phyloP scores from a whole-genome alignment of 2,888 invertebrate species.

The Meiosimyza decipiens region DNA sequence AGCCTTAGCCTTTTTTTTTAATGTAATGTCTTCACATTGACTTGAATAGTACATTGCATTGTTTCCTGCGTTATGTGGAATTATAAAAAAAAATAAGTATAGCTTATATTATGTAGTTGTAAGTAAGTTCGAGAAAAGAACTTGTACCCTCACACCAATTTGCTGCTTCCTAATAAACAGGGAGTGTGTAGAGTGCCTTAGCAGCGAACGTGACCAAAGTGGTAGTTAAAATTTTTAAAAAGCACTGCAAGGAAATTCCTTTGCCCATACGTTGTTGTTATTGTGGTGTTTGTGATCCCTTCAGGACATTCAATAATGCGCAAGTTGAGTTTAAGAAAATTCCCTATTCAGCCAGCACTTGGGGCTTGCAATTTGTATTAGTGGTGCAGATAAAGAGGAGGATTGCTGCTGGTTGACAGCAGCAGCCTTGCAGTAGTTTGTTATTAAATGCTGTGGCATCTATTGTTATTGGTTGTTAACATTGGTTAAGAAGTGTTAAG shows the following conservation, averaged over 20 bases:
- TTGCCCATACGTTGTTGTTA: constrained; percentile 6
- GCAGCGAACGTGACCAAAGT: too few relatives aligned
- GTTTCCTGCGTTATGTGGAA: too few relatives aligned
- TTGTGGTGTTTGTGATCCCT: background rate
- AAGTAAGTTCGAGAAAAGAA: too few relatives aligned
- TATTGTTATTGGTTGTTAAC: constrained; percentile 31
- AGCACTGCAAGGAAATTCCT: background rate
- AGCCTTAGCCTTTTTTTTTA: too few relatives aligned
- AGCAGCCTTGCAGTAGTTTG: background rate
- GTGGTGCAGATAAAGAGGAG: background rate
- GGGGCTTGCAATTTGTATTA: background rate
- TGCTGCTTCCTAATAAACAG: too few relatives aligned
- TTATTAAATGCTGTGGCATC: constrained; percentile 26
- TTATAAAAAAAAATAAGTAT: too few relatives aligned
- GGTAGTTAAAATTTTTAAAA: too few relatives aligned
- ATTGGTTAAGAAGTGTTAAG: constrained; percentile 18
- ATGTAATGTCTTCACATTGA: too few relatives aligned
- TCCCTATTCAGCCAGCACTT: background rate
- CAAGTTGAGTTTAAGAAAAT: background rate
- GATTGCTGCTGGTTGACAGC: background rate
- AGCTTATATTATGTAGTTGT: too few relatives aligned
- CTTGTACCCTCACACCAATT: too few relatives aligned
- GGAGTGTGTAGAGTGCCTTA: too few relatives aligned
- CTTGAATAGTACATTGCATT: too few relatives aligned
- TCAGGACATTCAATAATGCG: constrained; percentile 18